Conservation (phyloP, 2,113 vertebrate species). For the Vidua macroura region DNA sequence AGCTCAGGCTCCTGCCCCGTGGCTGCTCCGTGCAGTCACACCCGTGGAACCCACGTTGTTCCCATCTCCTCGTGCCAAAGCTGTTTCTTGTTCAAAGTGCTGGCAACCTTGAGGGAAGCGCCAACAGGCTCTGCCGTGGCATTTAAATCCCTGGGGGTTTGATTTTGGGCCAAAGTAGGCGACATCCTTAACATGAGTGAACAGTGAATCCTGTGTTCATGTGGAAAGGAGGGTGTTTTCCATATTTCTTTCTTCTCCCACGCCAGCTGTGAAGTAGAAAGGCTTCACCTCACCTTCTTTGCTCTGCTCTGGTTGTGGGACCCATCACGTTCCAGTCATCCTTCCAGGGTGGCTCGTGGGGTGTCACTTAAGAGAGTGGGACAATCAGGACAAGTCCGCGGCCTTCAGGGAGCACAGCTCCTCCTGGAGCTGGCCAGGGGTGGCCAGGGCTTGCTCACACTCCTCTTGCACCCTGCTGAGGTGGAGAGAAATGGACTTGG, state of each 20-base stretch:
- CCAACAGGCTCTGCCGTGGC: not conserved
- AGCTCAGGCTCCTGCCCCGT: not conserved
- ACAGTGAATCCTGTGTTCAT: not conserved
- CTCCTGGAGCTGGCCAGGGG: not conserved
- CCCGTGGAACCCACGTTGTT: fast-evolving
- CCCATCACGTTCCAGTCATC: fast-evolving
- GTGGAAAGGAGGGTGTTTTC: not conserved
- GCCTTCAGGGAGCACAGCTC: not conserved
- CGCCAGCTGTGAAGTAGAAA: not conserved
- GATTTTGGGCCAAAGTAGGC: not conserved
- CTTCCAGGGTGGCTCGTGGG: fast-evolving
- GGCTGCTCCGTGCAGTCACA: not conserved
- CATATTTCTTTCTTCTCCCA: not conserved
- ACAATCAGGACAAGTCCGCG: not conserved
- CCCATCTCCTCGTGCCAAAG: fast-evolving
- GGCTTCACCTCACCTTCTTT: not conserved
- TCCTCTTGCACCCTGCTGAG: not conserved
- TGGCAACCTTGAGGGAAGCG: not conserved
- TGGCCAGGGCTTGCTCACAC: not conserved
- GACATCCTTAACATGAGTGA: fast-evolving
- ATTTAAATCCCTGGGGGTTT: not conserved
- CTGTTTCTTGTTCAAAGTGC: not conserved
- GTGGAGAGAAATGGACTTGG: not conserved
- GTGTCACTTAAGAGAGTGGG: not conserved
- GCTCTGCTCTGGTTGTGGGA: not conserved